Evolutionary conservation across 2,113 vertebrate species (phyloP).

Genomic region (Setophaga petechia): DNA sequence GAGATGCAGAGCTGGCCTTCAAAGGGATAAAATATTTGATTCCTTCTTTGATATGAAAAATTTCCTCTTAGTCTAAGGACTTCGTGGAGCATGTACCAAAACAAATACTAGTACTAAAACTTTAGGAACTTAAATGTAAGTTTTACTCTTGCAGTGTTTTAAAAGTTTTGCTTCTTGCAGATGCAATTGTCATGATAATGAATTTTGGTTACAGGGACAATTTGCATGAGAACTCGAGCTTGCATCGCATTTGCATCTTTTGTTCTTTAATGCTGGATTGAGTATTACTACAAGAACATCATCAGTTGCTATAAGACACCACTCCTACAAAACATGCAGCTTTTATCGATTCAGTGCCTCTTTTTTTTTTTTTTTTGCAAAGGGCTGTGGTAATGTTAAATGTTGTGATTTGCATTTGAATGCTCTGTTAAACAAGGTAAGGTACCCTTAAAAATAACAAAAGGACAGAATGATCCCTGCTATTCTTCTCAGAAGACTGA

Average conservation of each 20-base stretch:
- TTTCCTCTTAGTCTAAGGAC: not conserved
- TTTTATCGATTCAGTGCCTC: not conserved
- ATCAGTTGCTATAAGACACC: not conserved
- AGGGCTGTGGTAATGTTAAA: conserved; percentile 8
- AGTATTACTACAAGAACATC: not conserved
- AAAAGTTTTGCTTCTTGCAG: not conserved
- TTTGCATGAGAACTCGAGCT: conserved; percentile 21
- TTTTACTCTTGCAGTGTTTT: not conserved
- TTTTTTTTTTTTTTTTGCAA: not conserved
- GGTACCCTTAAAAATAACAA: conserved; percentile 24
- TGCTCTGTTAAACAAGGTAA: conserved; percentile 43
- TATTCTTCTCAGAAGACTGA: not conserved
- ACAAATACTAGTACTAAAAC: not conserved
- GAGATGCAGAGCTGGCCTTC: not conserved
- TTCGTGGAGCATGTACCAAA: not conserved
- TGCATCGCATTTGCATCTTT: not conserved
- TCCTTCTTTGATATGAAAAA: not conserved
- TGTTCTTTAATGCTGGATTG: conserved; percentile 16
- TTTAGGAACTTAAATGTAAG: not conserved
- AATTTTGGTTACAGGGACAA: not conserved
- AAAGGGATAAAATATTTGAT: not conserved
- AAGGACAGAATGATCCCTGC: not conserved
- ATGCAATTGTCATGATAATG: conserved; percentile 2
- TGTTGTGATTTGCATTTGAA: conserved; percentile 43
- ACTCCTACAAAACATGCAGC: not conserved